Evolutionary conservation across 2,888 invertebrate species (phyloP).

Genomic region (Eudasyphora cyanicolor): DNA sequence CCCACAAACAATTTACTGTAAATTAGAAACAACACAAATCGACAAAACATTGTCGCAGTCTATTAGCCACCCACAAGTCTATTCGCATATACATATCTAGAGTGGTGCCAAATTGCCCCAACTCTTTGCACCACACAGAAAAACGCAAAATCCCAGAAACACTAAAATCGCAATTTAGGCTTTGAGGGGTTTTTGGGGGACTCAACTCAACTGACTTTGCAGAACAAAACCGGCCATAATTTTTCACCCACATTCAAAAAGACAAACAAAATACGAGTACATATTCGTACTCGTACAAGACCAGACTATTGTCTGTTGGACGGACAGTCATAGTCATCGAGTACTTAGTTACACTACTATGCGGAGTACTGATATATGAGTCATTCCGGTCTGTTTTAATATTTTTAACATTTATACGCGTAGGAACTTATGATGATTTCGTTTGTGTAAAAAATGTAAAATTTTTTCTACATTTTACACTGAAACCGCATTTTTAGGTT

Average conservation of each 20-base stretch:
- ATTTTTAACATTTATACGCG: too few species aligned
- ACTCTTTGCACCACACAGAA: background rate
- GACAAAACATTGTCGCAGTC: conserved; percentile 54
- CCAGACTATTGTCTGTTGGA: conserved; percentile 20
- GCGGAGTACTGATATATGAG: too few species aligned
- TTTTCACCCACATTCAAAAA: conserved; percentile 50
- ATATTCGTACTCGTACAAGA: too few species aligned
- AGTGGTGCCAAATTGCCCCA: background rate
- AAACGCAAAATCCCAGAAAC: conserved; percentile 1
- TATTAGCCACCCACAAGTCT: conserved; percentile 63
- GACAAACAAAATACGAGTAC: conserved; percentile 1
- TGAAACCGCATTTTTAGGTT: too few species aligned
- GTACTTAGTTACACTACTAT: too few species aligned
- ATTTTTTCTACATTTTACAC: too few species aligned
- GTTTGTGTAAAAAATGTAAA: too few species aligned
- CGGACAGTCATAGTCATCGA: too few species aligned
- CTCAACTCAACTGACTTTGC: conserved; percentile 58
- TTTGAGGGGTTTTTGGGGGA: too few species aligned
- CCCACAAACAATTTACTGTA: conserved; percentile 66
- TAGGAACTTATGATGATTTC: too few species aligned
- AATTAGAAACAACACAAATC: conserved; percentile 57
- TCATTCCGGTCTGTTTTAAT: too few species aligned
- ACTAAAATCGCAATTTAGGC: conserved; percentile 35
- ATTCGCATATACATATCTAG: too few species aligned
- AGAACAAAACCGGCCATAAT: conserved; percentile 45